Evolutionary conservation across 2,888 invertebrate species (phyloP).

Genomic region (Sinelater perroti): DNA sequence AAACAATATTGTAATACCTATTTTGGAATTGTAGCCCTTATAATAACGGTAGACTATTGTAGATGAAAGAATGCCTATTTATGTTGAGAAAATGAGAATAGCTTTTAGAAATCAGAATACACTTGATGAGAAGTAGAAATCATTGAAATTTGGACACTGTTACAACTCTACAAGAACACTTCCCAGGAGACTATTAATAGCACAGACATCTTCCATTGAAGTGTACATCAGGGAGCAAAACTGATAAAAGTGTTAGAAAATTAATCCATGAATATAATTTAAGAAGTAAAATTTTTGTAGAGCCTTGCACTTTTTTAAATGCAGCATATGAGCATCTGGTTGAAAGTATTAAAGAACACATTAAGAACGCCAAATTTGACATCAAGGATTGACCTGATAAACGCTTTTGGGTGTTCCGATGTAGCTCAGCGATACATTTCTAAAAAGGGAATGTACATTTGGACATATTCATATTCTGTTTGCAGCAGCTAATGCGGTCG

Average conservation of each 20-base stretch:
- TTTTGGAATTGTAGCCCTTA: not conserved
- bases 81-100: slow-evolving; percentile 77
- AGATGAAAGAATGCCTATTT: slow-evolving; percentile 64
- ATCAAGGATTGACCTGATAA: slow-evolving; percentile 59
- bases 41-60: slow-evolving; percentile 28
- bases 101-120: slow-evolving; percentile 91
- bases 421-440: slow-evolving; percentile 69
- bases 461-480: slow-evolving; percentile 74
- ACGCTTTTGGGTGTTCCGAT: slow-evolving; percentile 79
- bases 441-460: slow-evolving; percentile 62
- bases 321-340: slow-evolving; percentile 63
- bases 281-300: slow-evolving; percentile 13
- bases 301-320: slow-evolving; percentile 48
- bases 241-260: slow-evolving; percentile 42
- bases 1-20: slow-evolving; percentile 53
- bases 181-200: slow-evolving; percentile 66
- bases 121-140: slow-evolving; percentile 64
- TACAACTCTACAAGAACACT: slow-evolving; percentile 85
- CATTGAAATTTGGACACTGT: slow-evolving; percentile 74
- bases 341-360: slow-evolving; percentile 61
- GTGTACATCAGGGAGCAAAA: slow-evolving; percentile 52
- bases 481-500: slow-evolving; percentile 76
- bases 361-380: slow-evolving; percentile 61
- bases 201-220: slow-evolving; percentile 69
- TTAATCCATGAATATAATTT: too few relatives aligned